These are phyloP conservation scores for Busseola fusca DNA, from an alignment of 2,888 invertebrate species.

Conservation along the genomic window DNA sequence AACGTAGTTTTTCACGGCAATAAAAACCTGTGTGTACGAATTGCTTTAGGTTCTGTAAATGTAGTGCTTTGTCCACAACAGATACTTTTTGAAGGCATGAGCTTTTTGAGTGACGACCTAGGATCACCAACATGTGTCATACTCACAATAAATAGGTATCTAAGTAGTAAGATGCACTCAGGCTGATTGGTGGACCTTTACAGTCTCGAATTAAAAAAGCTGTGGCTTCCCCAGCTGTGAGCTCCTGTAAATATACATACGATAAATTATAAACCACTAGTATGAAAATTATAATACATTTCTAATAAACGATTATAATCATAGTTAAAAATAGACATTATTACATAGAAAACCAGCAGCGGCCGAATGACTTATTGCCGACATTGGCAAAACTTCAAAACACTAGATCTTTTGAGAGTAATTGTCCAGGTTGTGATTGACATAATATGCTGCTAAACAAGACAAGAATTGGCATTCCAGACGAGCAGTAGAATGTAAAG, in stretches of 20 bases:
- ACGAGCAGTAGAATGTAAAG: not conserved
- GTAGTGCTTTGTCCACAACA: not conserved
- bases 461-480: slow-evolving; percentile 32
- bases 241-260: not conserved
- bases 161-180: too few species aligned
- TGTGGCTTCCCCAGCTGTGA: too few species aligned
- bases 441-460: slow-evolving; percentile 20
- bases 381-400: slow-evolving; percentile 42
- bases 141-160: too few species aligned
- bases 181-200: too few species aligned
- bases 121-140: too few species aligned
- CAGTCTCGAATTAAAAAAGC: too few species aligned
- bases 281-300: not conserved
- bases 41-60: not conserved
- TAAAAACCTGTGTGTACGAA: not conserved
- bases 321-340: slow-evolving; percentile 8
- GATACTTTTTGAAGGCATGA: not conserved
- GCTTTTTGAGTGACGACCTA: not conserved
- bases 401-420: slow-evolving; percentile 16
- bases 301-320: slow-evolving; percentile 7
- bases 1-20: not conserved
- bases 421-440: slow-evolving; percentile 8
- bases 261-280: not conserved
- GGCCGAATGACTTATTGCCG: slow-evolving; percentile 7
- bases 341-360: slow-evolving; percentile 1